phyloP scores from a whole-genome alignment of 2,888 invertebrate species.

The Eilema caniola region DNA sequence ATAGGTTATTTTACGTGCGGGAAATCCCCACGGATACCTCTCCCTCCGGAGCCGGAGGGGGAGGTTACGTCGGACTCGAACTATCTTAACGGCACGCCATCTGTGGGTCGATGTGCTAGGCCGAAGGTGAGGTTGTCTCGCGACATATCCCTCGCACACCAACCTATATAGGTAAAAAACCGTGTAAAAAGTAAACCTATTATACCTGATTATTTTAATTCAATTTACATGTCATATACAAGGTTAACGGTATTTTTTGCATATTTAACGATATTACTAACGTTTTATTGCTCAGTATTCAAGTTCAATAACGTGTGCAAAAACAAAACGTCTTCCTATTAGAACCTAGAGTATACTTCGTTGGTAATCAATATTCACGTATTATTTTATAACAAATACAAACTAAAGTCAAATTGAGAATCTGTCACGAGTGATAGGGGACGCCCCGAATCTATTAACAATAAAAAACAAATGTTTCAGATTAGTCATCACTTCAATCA shows the following conservation, averaged over 20 bases:
- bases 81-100: too few relatives aligned
- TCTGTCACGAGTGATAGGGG: neutral
- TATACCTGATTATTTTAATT: neutral
- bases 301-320: neutral
- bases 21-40: too few relatives aligned
- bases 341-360: neutral
- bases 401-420: neutral
- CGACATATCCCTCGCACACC: too few relatives aligned
- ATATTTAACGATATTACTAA: neutral
- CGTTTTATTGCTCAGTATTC: too few relatives aligned
- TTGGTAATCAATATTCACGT: neutral
- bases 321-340: neutral
- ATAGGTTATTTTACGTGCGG: too few relatives aligned
- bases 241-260: neutral
- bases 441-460: neutral
- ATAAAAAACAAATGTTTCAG: neutral
- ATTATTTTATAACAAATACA: neutral
- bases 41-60: too few relatives aligned
- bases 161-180: too few relatives aligned
- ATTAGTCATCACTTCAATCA: neutral
- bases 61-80: too few relatives aligned
- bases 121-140: too few relatives aligned
- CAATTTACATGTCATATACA: neutral
- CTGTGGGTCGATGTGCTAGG: too few relatives aligned
- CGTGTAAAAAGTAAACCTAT: neutral